Percentiles rank a stretch among this genome's conserved stretches.
Conservation (phyloP, 2,888 invertebrate genomes). For the Rhynchonema sp. region DNA sequence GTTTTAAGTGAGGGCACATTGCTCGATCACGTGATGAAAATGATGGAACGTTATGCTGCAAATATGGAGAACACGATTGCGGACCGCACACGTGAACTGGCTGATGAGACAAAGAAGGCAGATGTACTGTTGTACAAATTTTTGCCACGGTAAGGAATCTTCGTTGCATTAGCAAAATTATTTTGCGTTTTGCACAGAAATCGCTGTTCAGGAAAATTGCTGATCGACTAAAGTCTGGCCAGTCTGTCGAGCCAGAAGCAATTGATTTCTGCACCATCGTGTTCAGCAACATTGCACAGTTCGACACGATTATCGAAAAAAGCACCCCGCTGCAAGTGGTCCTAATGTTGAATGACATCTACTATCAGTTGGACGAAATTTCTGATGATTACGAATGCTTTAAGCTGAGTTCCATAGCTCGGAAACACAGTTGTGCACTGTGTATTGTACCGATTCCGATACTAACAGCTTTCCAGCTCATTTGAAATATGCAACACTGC, state of each 20-base stretch:
- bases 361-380: conserved; percentile 66
- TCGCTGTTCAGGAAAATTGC: not conserved
- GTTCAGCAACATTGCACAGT: conserved; percentile 83
- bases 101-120: conserved; percentile 84
- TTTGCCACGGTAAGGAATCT: not conserved
- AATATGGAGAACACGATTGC: conserved; percentile 79
- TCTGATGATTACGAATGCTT: conserved; percentile 31
- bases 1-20: conserved; percentile 64
- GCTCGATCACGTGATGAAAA: conserved; percentile 89
- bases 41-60: conserved; percentile 92
- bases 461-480: too few relatives aligned
- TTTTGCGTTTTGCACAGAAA: not conserved
- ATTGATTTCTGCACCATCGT: conserved; percentile 70
- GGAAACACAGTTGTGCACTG: too few relatives aligned
- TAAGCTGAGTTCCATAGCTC: not conserved
- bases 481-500: too few relatives aligned
- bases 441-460: too few relatives aligned
- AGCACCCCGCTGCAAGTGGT: conserved; percentile 65
- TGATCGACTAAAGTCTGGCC: conserved; percentile 46
- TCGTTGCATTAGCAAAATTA: not conserved
- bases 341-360: conserved; percentile 62
- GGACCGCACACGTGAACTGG: conserved; percentile 73
- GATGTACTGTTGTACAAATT: conserved; percentile 52
- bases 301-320: conserved; percentile 75
- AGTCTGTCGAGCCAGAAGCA: conserved; percentile 69